Evolutionary conservation across 2,888 invertebrate genomes (phyloP).

Genomic region (Spodoptera littoralis): DNA sequence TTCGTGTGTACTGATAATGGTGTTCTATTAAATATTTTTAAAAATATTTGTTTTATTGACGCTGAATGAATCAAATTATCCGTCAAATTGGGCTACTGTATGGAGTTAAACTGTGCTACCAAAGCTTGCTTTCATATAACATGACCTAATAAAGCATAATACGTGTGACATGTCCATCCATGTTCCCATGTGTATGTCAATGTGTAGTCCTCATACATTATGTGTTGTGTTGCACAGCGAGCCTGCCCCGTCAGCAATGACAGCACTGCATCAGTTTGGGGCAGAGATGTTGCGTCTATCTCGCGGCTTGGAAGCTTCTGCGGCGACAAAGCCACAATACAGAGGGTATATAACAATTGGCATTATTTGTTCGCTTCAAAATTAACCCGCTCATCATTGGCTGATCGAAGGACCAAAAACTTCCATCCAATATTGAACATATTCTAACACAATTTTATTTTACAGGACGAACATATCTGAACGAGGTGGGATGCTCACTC

Average conservation of each 20-base stretch:
- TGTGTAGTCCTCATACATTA: slow-evolving; percentile 78
- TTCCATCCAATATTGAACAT: background rate
- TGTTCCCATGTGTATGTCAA: slow-evolving; percentile 63
- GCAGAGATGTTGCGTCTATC: slow-evolving; percentile 96
- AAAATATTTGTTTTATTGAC: too few species aligned
- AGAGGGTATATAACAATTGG: slow-evolving; percentile 84
- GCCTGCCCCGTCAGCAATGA: slow-evolving; percentile 94
- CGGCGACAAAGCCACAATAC: slow-evolving; percentile 82
- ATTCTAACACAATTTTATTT: slow-evolving; percentile 27
- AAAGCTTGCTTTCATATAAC: slow-evolving; percentile 49
- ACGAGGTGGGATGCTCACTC: slow-evolving; percentile 82
- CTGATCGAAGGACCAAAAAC: slow-evolving; percentile 38
- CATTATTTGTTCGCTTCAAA: slow-evolving; percentile 75
- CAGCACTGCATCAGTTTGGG: slow-evolving; percentile 95
- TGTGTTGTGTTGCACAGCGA: slow-evolving; percentile 90
- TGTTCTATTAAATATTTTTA: too few species aligned
- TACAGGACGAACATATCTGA: slow-evolving; percentile 82
- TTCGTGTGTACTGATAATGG: background rate
- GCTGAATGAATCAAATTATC: background rate
- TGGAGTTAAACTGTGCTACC: slow-evolving; percentile 17
- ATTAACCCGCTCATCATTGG: slow-evolving; percentile 55
- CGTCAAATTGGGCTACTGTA: slow-evolving; percentile 12
- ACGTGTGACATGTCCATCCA: slow-evolving; percentile 43
- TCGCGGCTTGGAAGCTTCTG: slow-evolving; percentile 93
- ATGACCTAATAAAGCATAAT: slow-evolving; percentile 36